These are phyloP conservation scores for Agrilus mali DNA, from an alignment of 2,888 invertebrate species.

Conservation along the genomic window DNA sequence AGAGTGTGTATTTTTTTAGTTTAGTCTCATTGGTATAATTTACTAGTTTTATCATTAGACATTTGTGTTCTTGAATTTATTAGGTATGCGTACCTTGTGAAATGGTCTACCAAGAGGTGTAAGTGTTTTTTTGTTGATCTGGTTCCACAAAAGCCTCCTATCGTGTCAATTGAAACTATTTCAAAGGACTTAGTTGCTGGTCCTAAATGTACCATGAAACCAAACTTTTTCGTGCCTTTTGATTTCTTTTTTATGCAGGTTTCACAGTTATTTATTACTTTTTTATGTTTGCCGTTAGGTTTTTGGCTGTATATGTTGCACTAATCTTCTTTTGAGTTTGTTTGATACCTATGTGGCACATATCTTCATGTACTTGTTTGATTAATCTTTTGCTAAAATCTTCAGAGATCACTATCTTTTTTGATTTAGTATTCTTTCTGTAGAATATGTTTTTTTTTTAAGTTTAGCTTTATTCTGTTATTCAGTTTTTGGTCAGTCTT, in stretches of 20 bases:
- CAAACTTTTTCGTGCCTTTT: conserved; percentile 15
- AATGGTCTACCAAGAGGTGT: conserved; percentile 19
- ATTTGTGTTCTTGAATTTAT: conserved; percentile 15
- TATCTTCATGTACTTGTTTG: neutral
- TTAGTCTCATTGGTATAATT: too few relatives aligned
- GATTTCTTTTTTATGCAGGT: conserved; percentile 20
- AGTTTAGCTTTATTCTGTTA: neutral
- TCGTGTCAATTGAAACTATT: conserved; percentile 21
- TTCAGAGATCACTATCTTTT: conserved; percentile 2
- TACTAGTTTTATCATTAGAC: conserved; percentile 4
- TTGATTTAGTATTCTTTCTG: neutral
- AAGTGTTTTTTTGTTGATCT: conserved; percentile 20
- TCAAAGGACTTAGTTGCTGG: conserved; percentile 19
- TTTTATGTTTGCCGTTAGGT: conserved; percentile 6
- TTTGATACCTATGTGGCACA: conserved; percentile 1
- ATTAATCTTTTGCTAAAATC: neutral
- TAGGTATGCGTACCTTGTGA: conserved; percentile 18
- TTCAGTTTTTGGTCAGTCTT: too few relatives aligned
- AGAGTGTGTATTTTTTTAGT: too few relatives aligned
- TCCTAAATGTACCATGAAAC: conserved; percentile 17
- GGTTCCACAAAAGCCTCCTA: conserved; percentile 18
- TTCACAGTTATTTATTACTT: conserved; percentile 3
- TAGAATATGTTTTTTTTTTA: neutral
- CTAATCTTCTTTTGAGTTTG: neutral
- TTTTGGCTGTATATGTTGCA: conserved; percentile 4